phyloP scores from a whole-genome alignment of 64 coral and sea anemone species.

The Anthopleura sola region DNA sequence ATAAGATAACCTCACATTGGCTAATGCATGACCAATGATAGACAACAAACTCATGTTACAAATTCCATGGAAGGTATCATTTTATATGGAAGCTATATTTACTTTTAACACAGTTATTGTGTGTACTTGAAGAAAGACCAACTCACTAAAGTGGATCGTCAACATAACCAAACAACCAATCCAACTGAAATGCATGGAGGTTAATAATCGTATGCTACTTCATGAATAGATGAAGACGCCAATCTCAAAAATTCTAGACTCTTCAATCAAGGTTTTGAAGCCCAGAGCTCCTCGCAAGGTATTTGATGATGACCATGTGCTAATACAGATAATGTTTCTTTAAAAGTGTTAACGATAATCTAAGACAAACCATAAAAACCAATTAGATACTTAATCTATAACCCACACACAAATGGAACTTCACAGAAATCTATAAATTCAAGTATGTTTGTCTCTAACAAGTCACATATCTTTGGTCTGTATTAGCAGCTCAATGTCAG shows the following conservation, averaged over 20 bases:
- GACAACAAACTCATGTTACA: neutral
- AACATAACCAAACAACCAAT: neutral
- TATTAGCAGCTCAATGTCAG: neutral
- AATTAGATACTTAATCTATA: neutral
- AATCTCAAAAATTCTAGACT: neutral
- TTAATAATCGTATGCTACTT: no score
- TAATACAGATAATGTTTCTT: conserved; percentile 8
- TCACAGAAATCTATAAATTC: neutral
- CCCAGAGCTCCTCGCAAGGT: neutral
- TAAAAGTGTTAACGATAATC: neutral
- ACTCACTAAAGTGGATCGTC: neutral
- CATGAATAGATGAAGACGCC: no score
- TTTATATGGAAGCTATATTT: neutral
- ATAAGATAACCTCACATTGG: neutral
- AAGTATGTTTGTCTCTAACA: neutral
- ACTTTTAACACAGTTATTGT: neutral
- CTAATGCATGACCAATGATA: neutral
- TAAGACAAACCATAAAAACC: conserved; percentile 11
- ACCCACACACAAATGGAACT: neutral
- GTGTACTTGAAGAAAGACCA: neutral
- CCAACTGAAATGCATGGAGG: no score
- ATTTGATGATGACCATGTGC: neutral
- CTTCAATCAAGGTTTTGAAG: neutral
- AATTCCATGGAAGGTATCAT: neutral
- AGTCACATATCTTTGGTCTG: neutral